These are phyloP conservation scores for Poeciliopsis infans DNA, from an alignment of 2,797 vertebrate genomes.

Conservation along the genomic window DNA sequence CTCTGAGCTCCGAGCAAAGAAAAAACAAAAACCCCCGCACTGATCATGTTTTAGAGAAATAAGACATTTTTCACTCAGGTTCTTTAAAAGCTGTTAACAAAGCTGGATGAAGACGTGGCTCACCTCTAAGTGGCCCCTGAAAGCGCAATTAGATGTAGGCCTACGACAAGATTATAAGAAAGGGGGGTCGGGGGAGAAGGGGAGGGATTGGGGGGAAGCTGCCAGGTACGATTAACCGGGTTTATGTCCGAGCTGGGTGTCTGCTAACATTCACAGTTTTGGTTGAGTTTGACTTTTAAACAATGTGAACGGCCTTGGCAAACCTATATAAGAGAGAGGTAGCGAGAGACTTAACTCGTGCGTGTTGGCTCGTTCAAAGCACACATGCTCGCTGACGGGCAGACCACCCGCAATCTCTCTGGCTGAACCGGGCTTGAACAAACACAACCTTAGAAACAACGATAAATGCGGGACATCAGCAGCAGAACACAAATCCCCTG, in stretches of 20 bases:
- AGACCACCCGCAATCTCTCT: constrained; percentile 13
- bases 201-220: too few relatives aligned
- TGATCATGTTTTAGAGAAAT: constrained; percentile 25
- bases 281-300: constrained; percentile 1
- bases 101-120: constrained; percentile 28
- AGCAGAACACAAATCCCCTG: constrained; percentile 46
- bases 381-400: constrained; percentile 3
- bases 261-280: not conserved
- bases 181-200: not conserved
- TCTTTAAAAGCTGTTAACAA: constrained; percentile 17
- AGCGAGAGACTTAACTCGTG: constrained; percentile 3
- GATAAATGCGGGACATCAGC: constrained; percentile 17
- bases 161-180: constrained; percentile 16
- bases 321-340: not conserved
- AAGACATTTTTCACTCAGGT: constrained; percentile 12
- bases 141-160: constrained; percentile 45
- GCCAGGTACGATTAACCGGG: not conserved
- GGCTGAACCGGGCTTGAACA: not conserved
- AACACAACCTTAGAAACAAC: not conserved
- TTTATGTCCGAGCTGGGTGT: not conserved
- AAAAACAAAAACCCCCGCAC: not conserved
- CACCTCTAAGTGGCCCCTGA: constrained; percentile 52
- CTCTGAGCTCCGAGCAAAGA: constrained; percentile 1
- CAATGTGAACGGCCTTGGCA: not conserved
- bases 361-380: constrained; percentile 17